Evolutionary conservation across 2,888 invertebrate genomes (phyloP), one percentile per base, ranked within the genome.

Genomic region (Nomada flava): DNA sequence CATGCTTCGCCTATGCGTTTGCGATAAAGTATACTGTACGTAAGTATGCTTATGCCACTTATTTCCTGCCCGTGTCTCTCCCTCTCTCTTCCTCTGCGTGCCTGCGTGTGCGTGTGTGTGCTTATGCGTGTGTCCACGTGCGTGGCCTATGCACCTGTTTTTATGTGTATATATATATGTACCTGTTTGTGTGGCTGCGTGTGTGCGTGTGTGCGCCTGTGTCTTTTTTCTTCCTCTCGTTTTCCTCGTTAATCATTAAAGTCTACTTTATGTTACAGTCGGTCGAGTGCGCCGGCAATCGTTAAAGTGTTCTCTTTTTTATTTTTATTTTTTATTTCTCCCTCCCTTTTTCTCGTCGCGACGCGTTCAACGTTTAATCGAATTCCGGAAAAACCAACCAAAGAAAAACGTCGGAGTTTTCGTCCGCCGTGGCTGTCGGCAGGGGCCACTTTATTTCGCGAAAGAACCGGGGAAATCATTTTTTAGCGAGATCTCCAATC

Each of bases 281-380:
- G 84, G 86, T 89, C 89, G 91, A 92, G 92, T 91, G 91, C 91
- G 91, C 91, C 89, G 87, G 90, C 90, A 88, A 84, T 76, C 74
- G 63, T 79, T 63, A 52, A 73, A 67, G 55, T 73, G 60, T 42
- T 52, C 65, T 59, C 50, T 52, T 52, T 62, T 62, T 59, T 53
- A 50, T 15, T n/a, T 63, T 13, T 20, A 9, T 9, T 10, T n/a
- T 63, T 18, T 36, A 18, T 13, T 9, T 5, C 20, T 18, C 18
- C 13, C 55, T n/a, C 2, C 9, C 15, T 11, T 23, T 5, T 50
- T 57, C 23, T 29, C 26, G 63, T 52, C 63, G 18, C 52, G 26
- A 20, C n/a, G 64, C 36, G 29, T 78, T n/a, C 52, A 60, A 55
- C 65, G 60, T 50, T 65, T n/a, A 70, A 71, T 59, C 65, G 65